Evolutionary conservation across 2,797 vertebrate species (phyloP).

Genomic region (Gobionotothen gibberifrons): DNA sequence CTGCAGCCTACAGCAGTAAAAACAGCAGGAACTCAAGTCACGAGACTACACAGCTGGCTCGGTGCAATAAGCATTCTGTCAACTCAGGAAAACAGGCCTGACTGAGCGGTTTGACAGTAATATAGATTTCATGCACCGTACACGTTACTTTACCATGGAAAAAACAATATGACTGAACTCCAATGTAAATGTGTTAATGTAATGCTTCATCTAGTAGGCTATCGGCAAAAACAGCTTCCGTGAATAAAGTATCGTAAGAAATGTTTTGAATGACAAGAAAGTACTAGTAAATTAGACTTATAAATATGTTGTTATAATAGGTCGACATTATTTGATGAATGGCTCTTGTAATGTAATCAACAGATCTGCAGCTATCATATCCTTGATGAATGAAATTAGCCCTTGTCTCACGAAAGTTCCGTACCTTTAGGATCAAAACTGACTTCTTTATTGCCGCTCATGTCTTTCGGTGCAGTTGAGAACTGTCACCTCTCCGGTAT

Average conservation of each 20-base stretch:
- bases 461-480: constrained; percentile 4
- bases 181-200: not conserved
- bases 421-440: constrained; percentile 84
- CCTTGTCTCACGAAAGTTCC: not conserved
- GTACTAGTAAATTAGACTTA: not conserved
- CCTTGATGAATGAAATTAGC: not conserved
- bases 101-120: not conserved
- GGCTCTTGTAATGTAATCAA: not conserved
- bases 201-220: not conserved
- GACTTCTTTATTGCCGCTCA: constrained; percentile 58
- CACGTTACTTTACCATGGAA: fast-evolving
- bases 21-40: constrained; percentile 52
- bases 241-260: fast-evolving
- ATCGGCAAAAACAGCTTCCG: fast-evolving
- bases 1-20: not conserved
- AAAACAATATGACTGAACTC: not conserved
- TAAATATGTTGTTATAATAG: not conserved
- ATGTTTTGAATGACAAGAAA: not conserved
- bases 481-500: not conserved
- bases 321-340: not conserved
- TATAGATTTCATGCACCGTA: not conserved
- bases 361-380: not conserved
- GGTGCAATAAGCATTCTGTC: not conserved
- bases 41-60: constrained; percentile 13
- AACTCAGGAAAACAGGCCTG: not conserved